These are phyloP conservation scores for Drosophila birchii DNA, from an alignment of 2,888 invertebrate genomes.

Conservation along the genomic window DNA sequence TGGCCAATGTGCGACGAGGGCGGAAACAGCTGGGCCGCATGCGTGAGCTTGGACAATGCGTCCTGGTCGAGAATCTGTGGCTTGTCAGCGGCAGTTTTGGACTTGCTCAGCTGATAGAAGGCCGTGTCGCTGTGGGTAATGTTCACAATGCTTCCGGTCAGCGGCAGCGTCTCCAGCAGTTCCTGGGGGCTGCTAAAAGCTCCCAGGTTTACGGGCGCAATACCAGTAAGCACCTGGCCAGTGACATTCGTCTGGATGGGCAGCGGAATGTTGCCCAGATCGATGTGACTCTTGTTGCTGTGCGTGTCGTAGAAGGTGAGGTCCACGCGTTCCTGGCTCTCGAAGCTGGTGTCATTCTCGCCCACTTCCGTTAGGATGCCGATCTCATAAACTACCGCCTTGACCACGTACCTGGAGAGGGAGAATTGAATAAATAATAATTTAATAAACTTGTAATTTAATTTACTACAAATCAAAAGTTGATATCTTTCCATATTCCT, in stretches of 20 bases:
- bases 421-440: neutral
- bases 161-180: conserved; percentile 81
- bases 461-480: neutral
- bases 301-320: conserved; percentile 86
- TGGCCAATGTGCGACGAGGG: conserved; percentile 37
- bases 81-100: conserved; percentile 75
- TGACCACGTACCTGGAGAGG: conserved; percentile 86
- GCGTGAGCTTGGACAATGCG: conserved; percentile 71
- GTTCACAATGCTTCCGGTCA: conserved; percentile 84
- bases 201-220: conserved; percentile 85
- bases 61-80: conserved; percentile 74
- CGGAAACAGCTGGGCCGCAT: conserved; percentile 76
- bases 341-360: conserved; percentile 84
- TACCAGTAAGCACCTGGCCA: conserved; percentile 86
- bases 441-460: too few relatives aligned
- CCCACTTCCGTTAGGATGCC: conserved; percentile 87
- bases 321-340: conserved; percentile 86
- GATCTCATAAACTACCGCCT: conserved; percentile 87
- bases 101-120: conserved; percentile 82
- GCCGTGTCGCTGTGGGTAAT: conserved; percentile 84
- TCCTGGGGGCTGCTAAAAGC: conserved; percentile 83
- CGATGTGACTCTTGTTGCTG: conserved; percentile 85
- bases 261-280: conserved; percentile 86
- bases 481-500: neutral
- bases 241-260: conserved; percentile 86